A percentile compares a stretch with the other conserved stretches of the same genome.
These are phyloP conservation scores for Heliconius charithonia DNA, from an alignment of 2,888 invertebrate species.

Conservation along the genomic window DNA sequence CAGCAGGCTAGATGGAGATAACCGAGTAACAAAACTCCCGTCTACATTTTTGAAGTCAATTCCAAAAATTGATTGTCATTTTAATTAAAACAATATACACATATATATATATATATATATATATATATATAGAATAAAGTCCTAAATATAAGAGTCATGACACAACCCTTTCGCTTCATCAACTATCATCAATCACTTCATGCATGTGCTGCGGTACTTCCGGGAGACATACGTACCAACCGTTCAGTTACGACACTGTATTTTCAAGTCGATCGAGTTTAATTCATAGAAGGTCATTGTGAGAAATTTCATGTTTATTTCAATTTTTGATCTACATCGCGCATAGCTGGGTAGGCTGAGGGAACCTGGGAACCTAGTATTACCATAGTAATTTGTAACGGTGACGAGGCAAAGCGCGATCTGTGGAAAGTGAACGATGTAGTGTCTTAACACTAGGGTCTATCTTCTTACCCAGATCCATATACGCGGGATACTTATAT, in stretches of 20 bases:
- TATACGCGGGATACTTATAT: not conserved
- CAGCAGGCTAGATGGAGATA: no score
- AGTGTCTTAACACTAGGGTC: no score
- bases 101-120: no score
- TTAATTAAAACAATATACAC: no score
- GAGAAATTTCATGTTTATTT: no score
- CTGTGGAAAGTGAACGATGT: no score
- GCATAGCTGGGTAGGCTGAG: not conserved
- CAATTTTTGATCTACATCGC: not conserved
- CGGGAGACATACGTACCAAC: not conserved
- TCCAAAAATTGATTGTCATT: no score
- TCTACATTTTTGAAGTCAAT: no score
- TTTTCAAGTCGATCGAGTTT: not conserved
- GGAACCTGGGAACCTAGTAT: not conserved
- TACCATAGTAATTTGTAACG: no score
- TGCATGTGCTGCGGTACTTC: not conserved
- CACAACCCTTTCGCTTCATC: not conserved
- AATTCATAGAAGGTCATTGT: not conserved
- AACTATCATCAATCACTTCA: conserved; percentile 5
- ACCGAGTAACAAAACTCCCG: no score
- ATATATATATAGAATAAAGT: not conserved
- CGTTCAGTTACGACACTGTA: not conserved
- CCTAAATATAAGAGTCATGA: not conserved
- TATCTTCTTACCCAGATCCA: not conserved
- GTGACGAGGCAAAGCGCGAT: no score